These are phyloP conservation scores for Chouioia cunea DNA, from an alignment of 2,888 invertebrate genomes.

Conservation along the genomic window DNA sequence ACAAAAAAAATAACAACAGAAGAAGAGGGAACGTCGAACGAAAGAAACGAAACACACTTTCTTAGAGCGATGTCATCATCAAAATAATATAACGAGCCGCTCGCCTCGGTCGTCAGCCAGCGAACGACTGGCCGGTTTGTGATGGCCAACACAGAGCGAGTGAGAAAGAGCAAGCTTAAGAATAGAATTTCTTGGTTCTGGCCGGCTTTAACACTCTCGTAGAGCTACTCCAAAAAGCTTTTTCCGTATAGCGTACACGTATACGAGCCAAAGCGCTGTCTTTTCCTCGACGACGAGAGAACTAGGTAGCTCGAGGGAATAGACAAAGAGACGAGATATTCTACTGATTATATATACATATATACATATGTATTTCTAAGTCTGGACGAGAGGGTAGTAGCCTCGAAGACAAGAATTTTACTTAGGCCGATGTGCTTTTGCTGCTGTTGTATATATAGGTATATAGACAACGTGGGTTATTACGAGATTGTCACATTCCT, in stretches of 20 bases:
- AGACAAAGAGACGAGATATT: too few species aligned
- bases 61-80: too few species aligned
- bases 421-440: too few species aligned
- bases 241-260: too few species aligned
- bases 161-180: constrained; percentile 22
- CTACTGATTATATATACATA: too few species aligned
- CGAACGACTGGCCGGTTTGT: constrained; percentile 62
- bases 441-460: not conserved
- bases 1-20: constrained; percentile 12
- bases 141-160: not conserved
- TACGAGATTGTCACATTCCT: not conserved
- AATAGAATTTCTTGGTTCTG: constrained; percentile 40
- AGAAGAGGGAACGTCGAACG: not conserved
- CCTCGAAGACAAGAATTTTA: too few species aligned
- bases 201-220: not conserved
- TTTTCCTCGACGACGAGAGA: too few species aligned
- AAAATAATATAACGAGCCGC: constrained; percentile 26
- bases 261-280: too few species aligned
- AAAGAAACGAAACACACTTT: too few species aligned
- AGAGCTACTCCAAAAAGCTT: not conserved
- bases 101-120: constrained; percentile 53
- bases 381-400: not conserved
- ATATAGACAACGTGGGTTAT: not conserved
- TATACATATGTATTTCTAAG: not conserved
- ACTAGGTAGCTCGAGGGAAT: too few species aligned